Evolutionary conservation across 2,113 vertebrate species (phyloP).

Genomic region (Cyanoderma ruficeps): DNA sequence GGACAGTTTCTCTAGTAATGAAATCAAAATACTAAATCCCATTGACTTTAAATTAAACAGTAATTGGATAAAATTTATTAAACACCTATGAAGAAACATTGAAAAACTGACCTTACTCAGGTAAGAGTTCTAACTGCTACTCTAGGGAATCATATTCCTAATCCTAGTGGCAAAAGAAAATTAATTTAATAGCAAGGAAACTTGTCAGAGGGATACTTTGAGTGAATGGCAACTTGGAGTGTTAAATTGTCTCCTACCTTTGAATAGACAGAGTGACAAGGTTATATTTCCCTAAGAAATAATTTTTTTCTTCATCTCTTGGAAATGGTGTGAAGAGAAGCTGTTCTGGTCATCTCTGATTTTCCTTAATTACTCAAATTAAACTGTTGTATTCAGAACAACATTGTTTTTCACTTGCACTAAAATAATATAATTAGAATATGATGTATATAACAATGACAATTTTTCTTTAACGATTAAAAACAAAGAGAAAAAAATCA

Average conservation of each 20-base stretch:
- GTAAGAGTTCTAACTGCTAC: background rate
- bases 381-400: background rate
- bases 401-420: background rate
- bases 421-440: background rate
- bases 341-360: background rate
- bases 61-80: conserved; percentile 16
- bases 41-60: conserved; percentile 9
- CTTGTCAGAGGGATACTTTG: background rate
- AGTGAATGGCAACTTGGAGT: background rate
- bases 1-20: background rate
- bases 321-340: background rate
- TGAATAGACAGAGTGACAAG: background rate
- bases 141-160: background rate
- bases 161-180: background rate
- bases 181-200: background rate
- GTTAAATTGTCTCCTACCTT: background rate
- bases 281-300: background rate
- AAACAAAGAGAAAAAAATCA: background rate
- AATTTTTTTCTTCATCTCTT: accelerated
- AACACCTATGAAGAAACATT: background rate
- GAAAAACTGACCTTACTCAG: background rate
- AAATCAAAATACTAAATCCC: background rate
- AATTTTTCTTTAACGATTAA: background rate
- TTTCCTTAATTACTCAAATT: background rate
- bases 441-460: accelerated